Evolutionary conservation across 2,888 invertebrate genomes (phyloP).

Genomic region (Drosophila siamana): DNA sequence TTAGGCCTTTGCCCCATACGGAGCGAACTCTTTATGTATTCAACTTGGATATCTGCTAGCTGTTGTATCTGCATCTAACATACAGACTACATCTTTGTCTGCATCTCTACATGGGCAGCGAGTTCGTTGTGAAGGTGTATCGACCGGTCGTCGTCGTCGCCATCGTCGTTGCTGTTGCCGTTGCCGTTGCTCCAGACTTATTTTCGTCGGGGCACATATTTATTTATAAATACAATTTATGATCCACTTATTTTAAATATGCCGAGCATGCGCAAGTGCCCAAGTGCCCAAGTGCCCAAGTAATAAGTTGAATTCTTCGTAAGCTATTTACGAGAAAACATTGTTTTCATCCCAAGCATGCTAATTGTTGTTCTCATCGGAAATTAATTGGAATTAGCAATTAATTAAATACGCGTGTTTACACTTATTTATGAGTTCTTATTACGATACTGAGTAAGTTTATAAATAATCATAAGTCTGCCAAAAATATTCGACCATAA

Average conservation of each 20-base stretch:
- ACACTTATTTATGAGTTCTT: slow-evolving; percentile 80
- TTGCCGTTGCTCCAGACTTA: slow-evolving; percentile 24
- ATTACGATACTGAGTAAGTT: slow-evolving; percentile 84
- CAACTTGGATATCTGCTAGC: not conserved
- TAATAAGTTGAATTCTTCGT: slow-evolving; percentile 20
- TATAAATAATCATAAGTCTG: slow-evolving; percentile 47
- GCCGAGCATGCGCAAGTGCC: slow-evolving; percentile 38
- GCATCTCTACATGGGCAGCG: slow-evolving; percentile 38
- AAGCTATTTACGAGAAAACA: slow-evolving; percentile 19
- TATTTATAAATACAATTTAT: slow-evolving; percentile 43
- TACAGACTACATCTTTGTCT: slow-evolving; percentile 16
- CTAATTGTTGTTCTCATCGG: slow-evolving; percentile 33
- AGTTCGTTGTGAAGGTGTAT: slow-evolving; percentile 20
- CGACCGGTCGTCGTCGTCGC: slow-evolving; percentile 30
- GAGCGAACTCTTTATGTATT: slow-evolving; percentile 1
- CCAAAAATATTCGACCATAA: not conserved
- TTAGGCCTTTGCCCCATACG: slow-evolving; percentile 17
- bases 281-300: slow-evolving; percentile 32
- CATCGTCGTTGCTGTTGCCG: slow-evolving; percentile 29
- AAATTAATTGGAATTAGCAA: slow-evolving; percentile 9
- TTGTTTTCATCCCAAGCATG: slow-evolving; percentile 12
- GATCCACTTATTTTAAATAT: slow-evolving; percentile 50
- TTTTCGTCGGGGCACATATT: slow-evolving; percentile 28
- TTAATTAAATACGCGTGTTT: slow-evolving; percentile 31
- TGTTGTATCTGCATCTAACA: slow-evolving; percentile 10